These are phyloP conservation scores for Nipponacmea schrenckii DNA, from an alignment of 2,888 invertebrate genomes.

Conservation along the genomic window DNA sequence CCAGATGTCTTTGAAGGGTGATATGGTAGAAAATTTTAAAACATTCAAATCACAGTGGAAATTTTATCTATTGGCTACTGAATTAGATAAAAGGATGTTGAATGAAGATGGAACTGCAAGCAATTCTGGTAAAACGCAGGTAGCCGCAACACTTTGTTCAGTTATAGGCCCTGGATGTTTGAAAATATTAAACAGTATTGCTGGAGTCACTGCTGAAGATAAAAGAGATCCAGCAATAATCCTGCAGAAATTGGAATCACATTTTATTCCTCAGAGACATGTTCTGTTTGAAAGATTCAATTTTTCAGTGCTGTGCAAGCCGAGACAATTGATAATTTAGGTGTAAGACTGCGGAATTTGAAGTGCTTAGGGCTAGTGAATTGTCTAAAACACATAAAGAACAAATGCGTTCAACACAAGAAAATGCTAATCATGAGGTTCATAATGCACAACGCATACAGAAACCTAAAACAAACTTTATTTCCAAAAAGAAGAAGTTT, in stretches of 20 bases:
- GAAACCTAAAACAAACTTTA: no score
- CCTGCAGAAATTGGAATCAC: neutral
- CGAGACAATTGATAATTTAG: neutral
- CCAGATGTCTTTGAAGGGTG: constrained; percentile 1
- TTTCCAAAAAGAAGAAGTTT: no score
- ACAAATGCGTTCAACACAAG: neutral
- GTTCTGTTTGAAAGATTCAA: constrained; percentile 3
- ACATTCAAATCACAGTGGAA: constrained; percentile 1
- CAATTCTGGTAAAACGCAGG: neutral
- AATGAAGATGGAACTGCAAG: neutral
- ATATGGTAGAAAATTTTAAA: neutral
- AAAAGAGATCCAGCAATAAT: neutral
- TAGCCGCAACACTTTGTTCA: neutral
- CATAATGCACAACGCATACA: neutral
- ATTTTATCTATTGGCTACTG: neutral
- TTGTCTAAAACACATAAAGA: neutral
- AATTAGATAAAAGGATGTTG: neutral
- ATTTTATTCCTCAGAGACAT: neutral
- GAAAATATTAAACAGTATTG: neutral
- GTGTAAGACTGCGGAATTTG: neutral
- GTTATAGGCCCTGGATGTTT: neutral
- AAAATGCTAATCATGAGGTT: neutral
- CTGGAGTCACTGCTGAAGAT: neutral
- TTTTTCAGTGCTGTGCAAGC: constrained; percentile 5
- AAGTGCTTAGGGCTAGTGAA: neutral